These are phyloP conservation scores for Polietes domitor DNA, from an alignment of 2,888 invertebrate genomes.

Conservation along the genomic window DNA sequence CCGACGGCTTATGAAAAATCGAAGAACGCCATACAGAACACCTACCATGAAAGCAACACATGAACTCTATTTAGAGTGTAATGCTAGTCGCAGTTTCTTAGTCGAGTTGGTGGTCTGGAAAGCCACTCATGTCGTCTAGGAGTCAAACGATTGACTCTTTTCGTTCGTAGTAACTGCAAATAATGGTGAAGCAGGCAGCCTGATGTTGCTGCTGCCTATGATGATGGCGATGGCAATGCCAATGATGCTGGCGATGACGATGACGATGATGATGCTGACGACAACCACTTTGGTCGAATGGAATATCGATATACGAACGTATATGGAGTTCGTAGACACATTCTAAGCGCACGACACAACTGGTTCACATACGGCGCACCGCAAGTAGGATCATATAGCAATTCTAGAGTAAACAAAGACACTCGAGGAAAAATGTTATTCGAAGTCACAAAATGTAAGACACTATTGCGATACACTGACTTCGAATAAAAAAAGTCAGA, in stretches of 20 bases:
- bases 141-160: slow-evolving; percentile 59
- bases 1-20: slow-evolving; percentile 63
- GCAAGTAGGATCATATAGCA: background rate
- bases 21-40: slow-evolving; percentile 10
- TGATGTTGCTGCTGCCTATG: slow-evolving; percentile 40
- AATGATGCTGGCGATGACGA: slow-evolving; percentile 49
- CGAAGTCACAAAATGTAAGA: too few relatives aligned
- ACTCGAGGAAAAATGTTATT: slow-evolving; percentile 24
- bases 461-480: too few relatives aligned
- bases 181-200: background rate
- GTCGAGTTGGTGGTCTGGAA: slow-evolving; percentile 55
- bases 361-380: slow-evolving; percentile 35
- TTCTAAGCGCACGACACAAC: slow-evolving; percentile 56
- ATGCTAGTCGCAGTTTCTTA: background rate
- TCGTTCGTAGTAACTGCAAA: slow-evolving; percentile 59
- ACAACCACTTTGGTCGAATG: slow-evolving; percentile 40
- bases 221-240: slow-evolving; percentile 17
- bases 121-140: slow-evolving; percentile 29
- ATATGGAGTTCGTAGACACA: slow-evolving; percentile 51
- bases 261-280: slow-evolving; percentile 24
- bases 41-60: background rate
- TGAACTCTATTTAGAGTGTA: slow-evolving; percentile 12
- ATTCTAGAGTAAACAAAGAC: background rate
- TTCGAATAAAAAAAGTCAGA: too few relatives aligned
- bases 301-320: slow-evolving; percentile 39